Evolutionary conservation across 2,113 vertebrate species (phyloP), one percentile per base, ranked within the genome.

Genomic region (Sprattus sprattus): DNA sequence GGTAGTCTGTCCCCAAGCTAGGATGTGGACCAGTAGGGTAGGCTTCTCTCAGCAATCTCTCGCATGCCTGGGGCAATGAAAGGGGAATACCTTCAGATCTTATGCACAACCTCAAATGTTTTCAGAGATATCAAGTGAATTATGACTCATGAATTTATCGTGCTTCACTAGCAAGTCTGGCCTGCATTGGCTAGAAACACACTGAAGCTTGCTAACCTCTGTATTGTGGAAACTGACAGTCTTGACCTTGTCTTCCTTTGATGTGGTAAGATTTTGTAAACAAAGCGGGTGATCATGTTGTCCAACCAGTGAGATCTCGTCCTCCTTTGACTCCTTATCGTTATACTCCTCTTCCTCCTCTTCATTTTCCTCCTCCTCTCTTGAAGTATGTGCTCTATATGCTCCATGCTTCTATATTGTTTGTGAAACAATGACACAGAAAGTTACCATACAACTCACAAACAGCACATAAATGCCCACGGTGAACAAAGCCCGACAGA

Each of bases 261-360:
- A 45, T 0, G 80, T 44, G 8, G 45, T 54, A 45, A 89, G 93
- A 81, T 89, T 89, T 45, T 95, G 93, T 71, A 94, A 89, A 83
- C 95, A 91, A 18, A 94, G 89, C 45, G 95, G 93, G 7, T 93
- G 93, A 81, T 93, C 93, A 0, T 94, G 95, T 78, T 91, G 92
- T 86, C 92, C 91, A 0, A 0, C 83, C n/a, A 94, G 88, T 50
- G 86, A 87, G 85, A 91, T 87, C 6, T 92, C 47, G 0, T 92
- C 89, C 10, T 82, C 87, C 16, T 44, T 83, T 78, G 71, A 78
- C 16, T 78, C 28, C 16, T 16, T 39, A 39, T 84, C 49, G 16
- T 83, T 84, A n/a, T 91, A 92, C 85, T 92, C 88, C 15, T 87
- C 82, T 10, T 80, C 80, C 45, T 78, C 60, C 22, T 84, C 86